Conservation (phyloP, 2,113 vertebrate species). For the Dicaeum eximium region DNA sequence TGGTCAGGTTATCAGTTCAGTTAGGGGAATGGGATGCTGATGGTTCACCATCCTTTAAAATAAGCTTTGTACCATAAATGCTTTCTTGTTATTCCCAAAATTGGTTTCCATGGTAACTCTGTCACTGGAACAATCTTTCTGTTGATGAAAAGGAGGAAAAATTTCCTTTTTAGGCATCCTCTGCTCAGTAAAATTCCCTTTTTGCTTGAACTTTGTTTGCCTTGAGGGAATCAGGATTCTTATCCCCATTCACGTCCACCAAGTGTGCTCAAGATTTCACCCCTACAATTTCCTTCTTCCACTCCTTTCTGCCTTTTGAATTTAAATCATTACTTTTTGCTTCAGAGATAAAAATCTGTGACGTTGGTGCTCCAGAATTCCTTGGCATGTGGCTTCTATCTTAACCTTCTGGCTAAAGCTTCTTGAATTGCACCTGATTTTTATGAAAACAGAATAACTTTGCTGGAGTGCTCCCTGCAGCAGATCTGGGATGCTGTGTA, state of each 20-base stretch:
- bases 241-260: background rate
- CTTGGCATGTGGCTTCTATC: background rate
- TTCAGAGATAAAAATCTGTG: background rate
- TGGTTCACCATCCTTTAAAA: background rate
- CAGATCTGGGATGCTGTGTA: background rate
- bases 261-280: background rate
- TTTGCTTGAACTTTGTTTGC: background rate
- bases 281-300: background rate
- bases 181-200: background rate
- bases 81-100: constrained; percentile 6
- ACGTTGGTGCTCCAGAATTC: background rate
- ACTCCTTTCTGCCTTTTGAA: background rate
- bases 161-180: constrained; percentile 17
- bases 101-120: constrained; percentile 24
- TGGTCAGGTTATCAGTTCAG: background rate
- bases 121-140: background rate
- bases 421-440: background rate
- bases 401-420: background rate
- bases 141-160: constrained; percentile 2
- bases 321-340: background rate
- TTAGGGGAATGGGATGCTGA: background rate
- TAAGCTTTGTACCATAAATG: background rate
- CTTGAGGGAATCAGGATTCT: background rate
- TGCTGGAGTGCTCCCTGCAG: background rate
- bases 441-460: background rate